phyloP scores from a whole-genome alignment of 2,888 invertebrate genomes.

The Drosophila borborema region DNA sequence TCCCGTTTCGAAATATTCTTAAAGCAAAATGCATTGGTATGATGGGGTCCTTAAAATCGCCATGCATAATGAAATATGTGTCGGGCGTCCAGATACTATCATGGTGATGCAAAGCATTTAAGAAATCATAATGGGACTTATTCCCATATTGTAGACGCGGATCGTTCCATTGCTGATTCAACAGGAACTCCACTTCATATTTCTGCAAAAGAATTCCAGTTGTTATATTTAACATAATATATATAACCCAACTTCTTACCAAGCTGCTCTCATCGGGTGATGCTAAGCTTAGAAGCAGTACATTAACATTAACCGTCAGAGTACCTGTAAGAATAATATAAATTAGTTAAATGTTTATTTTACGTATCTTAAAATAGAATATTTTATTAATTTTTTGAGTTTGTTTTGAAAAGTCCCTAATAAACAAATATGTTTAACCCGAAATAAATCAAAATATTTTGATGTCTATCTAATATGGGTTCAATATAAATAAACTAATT shows the following conservation, averaged over 20 bases:
- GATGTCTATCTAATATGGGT: neutral
- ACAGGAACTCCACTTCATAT: slow-evolving; percentile 97
- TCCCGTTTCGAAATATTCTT: slow-evolving; percentile 96
- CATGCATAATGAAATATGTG: slow-evolving; percentile 98
- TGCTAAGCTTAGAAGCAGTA: slow-evolving; percentile 95
- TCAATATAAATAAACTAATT: neutral
- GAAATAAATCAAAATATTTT: no score
- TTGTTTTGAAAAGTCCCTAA: no score
- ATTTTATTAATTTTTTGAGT: neutral
- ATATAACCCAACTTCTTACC: slow-evolving; percentile 88
- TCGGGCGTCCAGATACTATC: slow-evolving; percentile 97
- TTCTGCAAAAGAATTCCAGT: slow-evolving; percentile 87
- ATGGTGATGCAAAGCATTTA: slow-evolving; percentile 97
- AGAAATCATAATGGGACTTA: slow-evolving; percentile 93
- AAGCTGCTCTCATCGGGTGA: slow-evolving; percentile 98
- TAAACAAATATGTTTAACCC: no score
- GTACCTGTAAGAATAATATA: slow-evolving; percentile 88
- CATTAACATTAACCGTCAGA: slow-evolving; percentile 96
- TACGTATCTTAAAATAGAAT: neutral
- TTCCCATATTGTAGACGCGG: slow-evolving; percentile 95
- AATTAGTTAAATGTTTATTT: neutral
- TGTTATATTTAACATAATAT: neutral
- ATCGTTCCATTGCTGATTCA: slow-evolving; percentile 97
- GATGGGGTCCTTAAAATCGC: slow-evolving; percentile 97
- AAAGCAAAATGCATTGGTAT: slow-evolving; percentile 97